A percentile compares a stretch with the other conserved stretches of the same genome.
Evolutionary conservation across 2,113 vertebrate genomes (phyloP).

Genomic region (Carettochelys insculpta): DNA sequence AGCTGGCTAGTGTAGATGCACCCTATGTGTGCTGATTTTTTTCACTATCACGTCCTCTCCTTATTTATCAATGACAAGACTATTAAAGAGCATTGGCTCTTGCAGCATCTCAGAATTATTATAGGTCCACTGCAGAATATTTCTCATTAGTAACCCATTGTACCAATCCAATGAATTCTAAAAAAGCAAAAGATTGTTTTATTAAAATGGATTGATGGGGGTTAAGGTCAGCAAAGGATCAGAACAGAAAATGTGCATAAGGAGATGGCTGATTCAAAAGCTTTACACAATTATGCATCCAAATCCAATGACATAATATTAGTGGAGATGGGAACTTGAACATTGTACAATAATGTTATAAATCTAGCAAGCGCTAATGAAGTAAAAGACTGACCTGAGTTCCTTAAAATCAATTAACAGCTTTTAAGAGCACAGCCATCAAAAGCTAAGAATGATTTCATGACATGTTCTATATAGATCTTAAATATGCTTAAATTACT

Average conservation of each 20-base stretch:
- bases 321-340: neutral
- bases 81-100: neutral
- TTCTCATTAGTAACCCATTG: neutral
- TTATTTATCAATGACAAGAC: neutral
- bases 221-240: neutral
- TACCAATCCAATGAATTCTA: neutral
- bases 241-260: neutral
- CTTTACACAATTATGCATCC: neutral
- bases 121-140: neutral
- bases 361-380: neutral
- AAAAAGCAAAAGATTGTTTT: neutral
- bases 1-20: no score
- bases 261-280: neutral
- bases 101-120: neutral
- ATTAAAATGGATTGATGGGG: neutral
- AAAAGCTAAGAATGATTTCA: neutral
- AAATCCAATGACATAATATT: constrained; percentile 2
- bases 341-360: neutral
- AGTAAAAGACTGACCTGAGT: neutral
- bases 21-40: no score
- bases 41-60: neutral
- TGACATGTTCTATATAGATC: neutral
- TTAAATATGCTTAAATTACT: constrained; percentile 35
- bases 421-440: neutral
- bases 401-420: constrained; percentile 9